Base-by-base conservation (phyloP, 2,888 invertebrate species). In the Galerucella nymphaeae region DNA sequence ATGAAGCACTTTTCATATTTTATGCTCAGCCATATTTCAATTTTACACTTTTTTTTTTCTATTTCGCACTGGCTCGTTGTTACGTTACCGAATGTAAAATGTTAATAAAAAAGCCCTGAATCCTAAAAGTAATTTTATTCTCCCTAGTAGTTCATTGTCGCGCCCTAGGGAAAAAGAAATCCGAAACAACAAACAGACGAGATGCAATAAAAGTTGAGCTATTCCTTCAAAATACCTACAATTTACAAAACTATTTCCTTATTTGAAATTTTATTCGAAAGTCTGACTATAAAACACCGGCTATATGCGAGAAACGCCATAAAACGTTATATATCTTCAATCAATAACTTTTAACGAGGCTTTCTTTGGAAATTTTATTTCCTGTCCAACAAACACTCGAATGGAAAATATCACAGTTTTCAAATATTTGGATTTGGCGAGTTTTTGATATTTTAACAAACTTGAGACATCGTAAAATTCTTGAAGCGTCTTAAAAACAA, bases 301-400 rank as follows among this genome's bases (percentile, higher is more conserved):
- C 69, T 70, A 73, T 73, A 68, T 70, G 70, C 69, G 65, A 66
- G 30, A 68, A 71, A 58, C 48, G 66, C 67, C 48, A 71, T 71
- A 71, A 71, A 71, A 71, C 53, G 55, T 69, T 62, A 69, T 71
- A 65, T 71, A 53, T 66, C 62, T 66, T 55, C 42, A 61, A 61
- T 66, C 71, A 62, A 71, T 71, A 71, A 61, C 42, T 71, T 71
- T 71, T 71, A 71, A 71, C 71, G 71, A 71, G 68, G 68, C 53
- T 68, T 61, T 61, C 68, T 68, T 30, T 68, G 50, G 38, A 38
- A 59, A 59, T 41, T 59, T 59, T 59, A 59, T 59, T 38, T 38
- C 59, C 38, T 41, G 59, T 59, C 38, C 59, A 16, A 59, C 38
- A 59, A 59, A 38, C 59, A 59, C 59, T 59, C n/a, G 41, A 9